Evolutionary conservation across 1,140 invertebrate species (phyloP).

Genomic region (Formica selysi): DNA sequence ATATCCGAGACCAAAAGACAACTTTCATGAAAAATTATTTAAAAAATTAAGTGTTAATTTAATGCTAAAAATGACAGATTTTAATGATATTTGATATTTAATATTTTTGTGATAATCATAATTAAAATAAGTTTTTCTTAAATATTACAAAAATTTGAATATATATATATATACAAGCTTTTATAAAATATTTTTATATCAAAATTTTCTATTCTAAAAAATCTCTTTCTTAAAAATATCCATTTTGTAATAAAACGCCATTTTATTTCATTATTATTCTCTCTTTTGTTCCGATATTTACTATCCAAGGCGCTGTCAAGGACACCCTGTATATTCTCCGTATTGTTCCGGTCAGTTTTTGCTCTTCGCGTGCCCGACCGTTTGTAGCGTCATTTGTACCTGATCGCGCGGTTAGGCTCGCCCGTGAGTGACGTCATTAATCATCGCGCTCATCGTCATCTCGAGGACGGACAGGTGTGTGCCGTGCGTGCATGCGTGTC

Average conservation of each 20-base stretch:
- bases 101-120: too few relatives aligned
- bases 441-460: constrained; percentile 70
- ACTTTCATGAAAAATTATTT: too few relatives aligned
- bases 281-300: neutral
- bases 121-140: too few relatives aligned
- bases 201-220: neutral
- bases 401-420: constrained; percentile 62
- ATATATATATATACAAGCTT: neutral
- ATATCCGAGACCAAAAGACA: neutral
- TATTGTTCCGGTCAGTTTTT: constrained; percentile 20
- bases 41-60: too few relatives aligned
- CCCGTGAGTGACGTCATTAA: constrained; percentile 71
- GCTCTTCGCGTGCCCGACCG: constrained; percentile 8
- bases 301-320: neutral
- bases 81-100: too few relatives aligned
- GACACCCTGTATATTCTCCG: neutral
- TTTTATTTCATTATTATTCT: neutral
- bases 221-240: neutral
- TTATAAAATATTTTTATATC: neutral
- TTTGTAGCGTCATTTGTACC: constrained; percentile 66
- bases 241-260: too few relatives aligned
- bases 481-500: neutral
- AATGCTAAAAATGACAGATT: too few relatives aligned
- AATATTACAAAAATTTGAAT: too few relatives aligned
- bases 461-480: constrained; percentile 69